phyloP scores from a whole-genome alignment of 1,140 invertebrate species.

The Andrena cerasifolii region DNA sequence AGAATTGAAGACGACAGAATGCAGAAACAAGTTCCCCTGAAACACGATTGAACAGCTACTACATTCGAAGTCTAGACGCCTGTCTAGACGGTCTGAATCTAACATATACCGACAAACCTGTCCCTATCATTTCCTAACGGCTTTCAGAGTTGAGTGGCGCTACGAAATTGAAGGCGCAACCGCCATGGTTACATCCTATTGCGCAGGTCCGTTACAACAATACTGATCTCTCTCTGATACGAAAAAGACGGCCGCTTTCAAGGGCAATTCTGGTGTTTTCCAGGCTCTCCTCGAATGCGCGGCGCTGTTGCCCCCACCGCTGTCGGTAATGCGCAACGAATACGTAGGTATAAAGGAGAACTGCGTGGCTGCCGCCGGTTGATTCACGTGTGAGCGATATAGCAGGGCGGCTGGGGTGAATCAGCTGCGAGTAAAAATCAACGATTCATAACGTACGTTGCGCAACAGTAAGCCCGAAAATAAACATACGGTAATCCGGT shows the following conservation, averaged over 20 bases:
- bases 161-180: no score
- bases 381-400: slow-evolving; percentile 16
- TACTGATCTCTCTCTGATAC: background rate
- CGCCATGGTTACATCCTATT: background rate
- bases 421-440: slow-evolving; percentile 9
- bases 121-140: background rate
- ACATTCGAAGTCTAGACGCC: background rate
- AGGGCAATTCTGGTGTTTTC: slow-evolving; percentile 12
- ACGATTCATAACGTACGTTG: background rate
- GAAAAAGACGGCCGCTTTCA: background rate
- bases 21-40: background rate
- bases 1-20: no score
- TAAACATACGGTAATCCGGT: background rate
- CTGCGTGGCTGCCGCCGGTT: background rate
- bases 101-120: background rate
- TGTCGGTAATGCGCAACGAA: background rate
- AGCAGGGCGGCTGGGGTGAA: background rate
- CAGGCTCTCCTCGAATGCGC: slow-evolving; percentile 10
- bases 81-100: no score
- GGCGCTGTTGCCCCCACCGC: background rate
- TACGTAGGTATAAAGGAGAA: slow-evolving; percentile 19
- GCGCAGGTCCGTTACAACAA: background rate
- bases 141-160: background rate
- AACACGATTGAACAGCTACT: background rate
- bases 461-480: background rate